Percentiles rank a stretch among this genome's conserved stretches.
Conservation (phyloP, 2,113 vertebrate species). For the Gasterosteus nipponicus region DNA sequence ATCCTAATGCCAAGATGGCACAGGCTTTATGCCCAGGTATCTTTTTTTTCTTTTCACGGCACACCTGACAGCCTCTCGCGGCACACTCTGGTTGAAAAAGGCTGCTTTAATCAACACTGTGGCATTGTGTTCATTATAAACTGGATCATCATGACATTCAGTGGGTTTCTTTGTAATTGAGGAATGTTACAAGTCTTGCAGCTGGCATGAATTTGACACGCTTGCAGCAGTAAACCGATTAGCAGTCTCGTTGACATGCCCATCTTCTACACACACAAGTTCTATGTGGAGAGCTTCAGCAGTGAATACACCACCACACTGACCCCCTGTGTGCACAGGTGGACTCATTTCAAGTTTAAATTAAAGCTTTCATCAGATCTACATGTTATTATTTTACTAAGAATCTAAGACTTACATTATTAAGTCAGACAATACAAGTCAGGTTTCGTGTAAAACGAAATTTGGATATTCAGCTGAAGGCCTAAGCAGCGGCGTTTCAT, state of each 20-base stretch:
- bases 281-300: background rate
- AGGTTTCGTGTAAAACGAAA: background rate
- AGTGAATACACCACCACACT: conserved; percentile 39
- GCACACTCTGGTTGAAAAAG: too few relatives aligned
- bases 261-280: background rate
- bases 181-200: conserved; percentile 13
- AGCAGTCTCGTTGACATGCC: conserved; percentile 24
- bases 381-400: background rate
- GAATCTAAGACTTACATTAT: too few relatives aligned
- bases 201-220: conserved; percentile 14
- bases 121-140: conserved; percentile 21
- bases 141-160: conserved; percentile 1
- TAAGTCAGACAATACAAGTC: background rate
- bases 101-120: conserved; percentile 18
- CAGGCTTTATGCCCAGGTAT: too few relatives aligned
- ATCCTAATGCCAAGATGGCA: too few relatives aligned
- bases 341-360: background rate
- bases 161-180: conserved; percentile 1
- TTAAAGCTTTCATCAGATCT: background rate
- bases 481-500: background rate
- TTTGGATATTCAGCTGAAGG: background rate
- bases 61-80: too few relatives aligned
- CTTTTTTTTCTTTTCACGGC: too few relatives aligned
- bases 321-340: conserved; percentile 63
- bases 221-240: conserved; percentile 26